Conservation (phyloP, 2,888 invertebrate genomes). For the Pachliopta kotzebuea region DNA sequence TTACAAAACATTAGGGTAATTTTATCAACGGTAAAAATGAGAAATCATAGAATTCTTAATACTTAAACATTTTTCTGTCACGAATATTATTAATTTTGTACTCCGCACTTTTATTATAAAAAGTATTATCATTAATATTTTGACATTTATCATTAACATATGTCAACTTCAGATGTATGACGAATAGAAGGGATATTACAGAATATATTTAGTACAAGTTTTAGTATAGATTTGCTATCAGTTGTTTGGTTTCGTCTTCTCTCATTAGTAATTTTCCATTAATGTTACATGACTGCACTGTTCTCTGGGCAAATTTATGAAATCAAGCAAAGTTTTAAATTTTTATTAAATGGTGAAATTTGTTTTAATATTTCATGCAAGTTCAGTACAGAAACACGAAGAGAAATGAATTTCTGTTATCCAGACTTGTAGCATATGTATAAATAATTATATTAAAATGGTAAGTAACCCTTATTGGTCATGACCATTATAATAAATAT, state of each 20-base stretch:
- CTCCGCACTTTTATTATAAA: background rate
- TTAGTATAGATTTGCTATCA: background rate
- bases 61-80: background rate
- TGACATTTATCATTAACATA: background rate
- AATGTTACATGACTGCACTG: background rate
- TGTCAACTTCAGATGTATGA: slow-evolving; percentile 2
- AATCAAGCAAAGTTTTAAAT: background rate
- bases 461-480: slow-evolving; percentile 1
- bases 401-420: slow-evolving; percentile 23
- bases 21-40: too few relatives aligned
- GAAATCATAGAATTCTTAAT: too few relatives aligned
- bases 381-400: slow-evolving; percentile 3
- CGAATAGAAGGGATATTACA: background rate
- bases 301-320: background rate
- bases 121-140: background rate
- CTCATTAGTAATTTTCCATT: background rate
- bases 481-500: background rate
- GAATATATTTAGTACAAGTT: slow-evolving; percentile 2
- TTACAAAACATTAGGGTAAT: too few relatives aligned
- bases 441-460: slow-evolving; percentile 12
- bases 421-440: slow-evolving; percentile 4
- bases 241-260: background rate
- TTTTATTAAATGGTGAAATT: background rate
- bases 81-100: background rate
- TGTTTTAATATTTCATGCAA: background rate